Evolutionary conservation across 2,888 invertebrate species (phyloP), one percentile per base, ranked within the genome.

Genomic region (Amphipyra berbera): DNA sequence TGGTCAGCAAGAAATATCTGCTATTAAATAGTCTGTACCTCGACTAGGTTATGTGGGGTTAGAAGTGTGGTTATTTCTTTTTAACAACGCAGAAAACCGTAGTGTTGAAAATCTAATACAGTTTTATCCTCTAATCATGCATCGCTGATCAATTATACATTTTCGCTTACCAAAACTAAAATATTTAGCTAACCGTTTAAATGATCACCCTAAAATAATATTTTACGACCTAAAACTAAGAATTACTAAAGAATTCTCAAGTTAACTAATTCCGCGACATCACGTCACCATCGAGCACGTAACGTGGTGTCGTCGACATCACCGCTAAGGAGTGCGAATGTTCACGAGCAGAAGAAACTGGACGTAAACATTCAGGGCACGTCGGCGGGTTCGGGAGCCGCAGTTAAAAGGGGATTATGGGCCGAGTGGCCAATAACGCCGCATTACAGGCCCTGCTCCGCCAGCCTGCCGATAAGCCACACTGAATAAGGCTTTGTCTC

Each of bases 381-480:
- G 94, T 92, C 82, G 87, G 70, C 82, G 78, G 74, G 81, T 84
- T 82, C 82, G 83, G 84, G 82, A 80, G 81, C 86, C 88, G 91
- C 92, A 93, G 90, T 94, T 94, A 94, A 93, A 94, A 90, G 90
- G 89, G 93, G 93, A 94, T 95, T 94, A 94, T 90, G 92, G 90
- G 90, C 82, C 80, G 88, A 90, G 90, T 88, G 90, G 89, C 92
- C 93, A 92, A 93, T 92, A 92, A 91, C 90, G 86, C 79, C 82
- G 89, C 87, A 82, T 83, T 89, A 89, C 88, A 70, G 46, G 49
- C 53, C 57, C 67, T 81, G 83, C 82, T 77, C 80, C 60, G 61
- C 68, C 65, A 73, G 71, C 70, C 76, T 77, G 78, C 78, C 82
- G 86, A 88, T 90, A 91, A 90, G 86, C 90, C 85, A 84, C 80